Conservation (phyloP, 2,797 vertebrate species). For the Sebastes vulpes region DNA sequence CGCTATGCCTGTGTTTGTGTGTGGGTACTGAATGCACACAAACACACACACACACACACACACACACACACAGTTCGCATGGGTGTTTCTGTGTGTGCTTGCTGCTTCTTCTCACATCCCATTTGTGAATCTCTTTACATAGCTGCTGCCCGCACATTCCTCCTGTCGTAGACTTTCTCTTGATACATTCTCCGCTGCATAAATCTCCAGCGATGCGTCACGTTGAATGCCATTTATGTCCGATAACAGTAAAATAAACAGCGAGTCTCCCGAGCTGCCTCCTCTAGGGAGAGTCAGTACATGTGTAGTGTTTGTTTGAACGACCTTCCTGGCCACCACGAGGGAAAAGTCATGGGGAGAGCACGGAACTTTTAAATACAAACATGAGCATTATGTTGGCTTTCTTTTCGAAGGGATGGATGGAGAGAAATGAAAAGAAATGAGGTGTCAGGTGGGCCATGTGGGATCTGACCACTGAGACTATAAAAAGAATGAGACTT, state of each 20-base stretch:
- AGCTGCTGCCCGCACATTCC: conserved; percentile 12
- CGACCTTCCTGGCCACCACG: conserved; percentile 27
- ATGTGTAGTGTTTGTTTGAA: conserved; percentile 58
- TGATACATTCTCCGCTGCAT: conserved; percentile 7
- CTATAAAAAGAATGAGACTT: conserved; percentile 73
- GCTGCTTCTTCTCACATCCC: conserved; percentile 40
- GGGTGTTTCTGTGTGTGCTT: neutral
- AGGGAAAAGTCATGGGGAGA: conserved; percentile 37
- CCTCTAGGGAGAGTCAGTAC: conserved; percentile 17
- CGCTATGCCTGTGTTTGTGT: neutral
- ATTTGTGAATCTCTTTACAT: conserved; percentile 33
- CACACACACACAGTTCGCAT: neutral
- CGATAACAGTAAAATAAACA: conserved; percentile 45
- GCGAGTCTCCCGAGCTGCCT: conserved; percentile 21
- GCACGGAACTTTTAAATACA: conserved; percentile 8
- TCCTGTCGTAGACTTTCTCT: conserved; percentile 10
- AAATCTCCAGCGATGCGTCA: conserved; percentile 19
- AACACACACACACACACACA: neutral
- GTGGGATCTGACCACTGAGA: conserved; percentile 22
- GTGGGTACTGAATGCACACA: neutral
- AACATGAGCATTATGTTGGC: neutral
- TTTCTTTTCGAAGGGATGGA: conserved; percentile 2
- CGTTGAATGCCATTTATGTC: conserved; percentile 31
- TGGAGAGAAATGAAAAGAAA: conserved; percentile 11
- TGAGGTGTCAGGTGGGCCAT: conserved; percentile 26